Base-by-base conservation (phyloP, 1,140 invertebrate genomes). In the Paraescarpia echinospica region DNA sequence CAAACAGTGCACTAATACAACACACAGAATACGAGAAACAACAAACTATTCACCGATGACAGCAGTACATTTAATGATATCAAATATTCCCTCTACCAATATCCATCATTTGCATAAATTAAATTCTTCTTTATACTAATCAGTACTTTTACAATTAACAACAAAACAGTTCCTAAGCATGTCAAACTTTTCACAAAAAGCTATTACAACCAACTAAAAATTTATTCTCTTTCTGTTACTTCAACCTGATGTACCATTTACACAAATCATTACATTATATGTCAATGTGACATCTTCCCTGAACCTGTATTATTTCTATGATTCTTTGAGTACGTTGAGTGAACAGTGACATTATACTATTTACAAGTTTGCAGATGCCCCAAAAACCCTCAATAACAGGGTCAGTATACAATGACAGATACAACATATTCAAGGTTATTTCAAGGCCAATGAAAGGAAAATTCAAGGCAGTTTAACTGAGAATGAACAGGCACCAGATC, bases 21-120 rank as follows among this genome's bases (percentile, higher is more conserved):
- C 14, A 33, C 89, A 4, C n/a, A 34, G 89, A 89, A 34, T 90
- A 34, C 90, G 0, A 22, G 9, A 41, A 93, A 95, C 92, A 93
- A 92, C 92, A 92, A 34, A 35, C 51, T 89, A 77, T 31, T 0
- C 18, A 27, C 22, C 4, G 22, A 77, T 77, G 59, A 77, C 22
- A 77, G 41, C 12, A 41, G n/a, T 41, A 77, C 59, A 77, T 22
- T 12, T 27, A 77, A 27, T 77, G 9, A 4, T 18, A 5, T 77
- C 22, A 14, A 18, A 77, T 77, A 1, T 77, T 77, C 22, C 59
- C 59, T 77, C 48, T 51, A 51, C 48, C 48, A 51, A 77, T 77
- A 27, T 77, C 59, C 14, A 14, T 12, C 59, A 77, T 31, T 2
- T 77, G 27, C 4, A 18, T 77, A 77, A 88, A 92, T 89, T 35